These are phyloP conservation scores for Leptinotarsa peninsularis DNA, from an alignment of 2,888 invertebrate species.

Conservation along the genomic window DNA sequence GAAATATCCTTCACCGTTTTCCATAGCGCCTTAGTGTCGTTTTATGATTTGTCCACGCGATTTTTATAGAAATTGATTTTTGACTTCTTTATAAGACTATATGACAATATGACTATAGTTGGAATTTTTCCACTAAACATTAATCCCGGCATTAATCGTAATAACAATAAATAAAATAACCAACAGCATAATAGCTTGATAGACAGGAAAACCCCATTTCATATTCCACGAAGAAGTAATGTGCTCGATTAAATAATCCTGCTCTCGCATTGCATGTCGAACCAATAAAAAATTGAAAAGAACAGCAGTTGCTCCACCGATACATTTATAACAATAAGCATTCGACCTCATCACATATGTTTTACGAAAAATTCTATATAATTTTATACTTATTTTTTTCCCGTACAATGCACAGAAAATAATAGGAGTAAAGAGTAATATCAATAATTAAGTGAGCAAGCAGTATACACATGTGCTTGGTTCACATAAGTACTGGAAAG, in stretches of 20 bases:
- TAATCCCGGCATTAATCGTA: not conserved
- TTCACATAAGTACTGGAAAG: slow-evolving; percentile 62
- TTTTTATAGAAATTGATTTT: no score
- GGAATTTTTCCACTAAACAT: no score
- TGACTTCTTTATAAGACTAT: no score
- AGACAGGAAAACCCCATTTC: not conserved
- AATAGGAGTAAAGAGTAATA: slow-evolving; percentile 65
- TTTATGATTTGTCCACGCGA: no score
- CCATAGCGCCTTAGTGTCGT: no score
- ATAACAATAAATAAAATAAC: not conserved
- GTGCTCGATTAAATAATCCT: slow-evolving; percentile 32
- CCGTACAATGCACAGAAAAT: slow-evolving; percentile 66
- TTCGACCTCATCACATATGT: slow-evolving; percentile 61
- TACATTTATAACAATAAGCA: slow-evolving; percentile 59
- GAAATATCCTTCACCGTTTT: no score
- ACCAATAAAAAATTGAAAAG: slow-evolving; percentile 56
- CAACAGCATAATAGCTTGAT: slow-evolving; percentile 13
- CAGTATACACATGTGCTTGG: slow-evolving; percentile 65
- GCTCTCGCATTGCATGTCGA: slow-evolving; percentile 53
- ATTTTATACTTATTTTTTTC: slow-evolving; percentile 66
- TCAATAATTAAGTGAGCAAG: slow-evolving; percentile 66
- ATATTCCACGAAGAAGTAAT: slow-evolving; percentile 25
- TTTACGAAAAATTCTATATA: slow-evolving; percentile 66
- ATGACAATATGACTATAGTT: no score
- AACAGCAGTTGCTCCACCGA: slow-evolving; percentile 57